Percentiles rank a stretch among this genome's conserved stretches.
Evolutionary conservation across 1,140 invertebrate genomes (phyloP).

Genomic region (Aethina tumida): DNA sequence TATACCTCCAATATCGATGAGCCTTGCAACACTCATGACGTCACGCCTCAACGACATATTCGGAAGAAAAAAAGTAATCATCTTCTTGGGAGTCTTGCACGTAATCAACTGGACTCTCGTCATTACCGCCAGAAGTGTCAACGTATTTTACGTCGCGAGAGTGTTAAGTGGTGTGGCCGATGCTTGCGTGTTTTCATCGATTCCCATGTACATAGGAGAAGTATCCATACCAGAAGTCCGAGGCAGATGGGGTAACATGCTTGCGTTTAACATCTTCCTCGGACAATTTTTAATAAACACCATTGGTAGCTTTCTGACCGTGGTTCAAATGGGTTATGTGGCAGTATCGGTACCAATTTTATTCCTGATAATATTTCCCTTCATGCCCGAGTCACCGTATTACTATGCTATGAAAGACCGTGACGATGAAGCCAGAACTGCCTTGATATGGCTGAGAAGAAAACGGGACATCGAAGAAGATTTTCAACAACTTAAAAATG

Average conservation of each 20-base stretch:
- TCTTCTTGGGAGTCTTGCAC: too few species aligned
- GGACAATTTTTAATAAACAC: constrained; percentile 39
- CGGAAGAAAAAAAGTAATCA: too few species aligned
- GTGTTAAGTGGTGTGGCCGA: constrained; percentile 17
- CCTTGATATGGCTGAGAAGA: constrained; percentile 18
- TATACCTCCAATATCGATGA: constrained; percentile 12
- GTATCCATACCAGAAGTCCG: constrained; percentile 20
- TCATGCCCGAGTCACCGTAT: constrained; percentile 25
- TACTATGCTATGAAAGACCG: constrained; percentile 20
- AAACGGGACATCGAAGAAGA: constrained; percentile 24
- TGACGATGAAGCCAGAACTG: constrained; percentile 18
- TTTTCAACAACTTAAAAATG: constrained; percentile 19
- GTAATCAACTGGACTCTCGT: background rate
- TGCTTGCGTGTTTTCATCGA: constrained; percentile 14
- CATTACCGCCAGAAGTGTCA: background rate
- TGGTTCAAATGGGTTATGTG: constrained; percentile 11
- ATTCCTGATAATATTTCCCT: constrained; percentile 7
- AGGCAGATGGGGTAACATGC: constrained; percentile 32
- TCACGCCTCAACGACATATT: background rate
- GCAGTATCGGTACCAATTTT: constrained; percentile 10
- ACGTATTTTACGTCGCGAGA: constrained; percentile 30
- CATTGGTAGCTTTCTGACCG: constrained; percentile 31
- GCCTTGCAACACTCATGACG: background rate
- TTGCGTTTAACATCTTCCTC: constrained; percentile 37
- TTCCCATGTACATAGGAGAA: constrained; percentile 20